Percentiles rank a stretch among this genome's conserved stretches.
These are phyloP conservation scores for Phragmatobia fuliginosa DNA, from an alignment of 2,888 invertebrate genomes.

Conservation along the genomic window DNA sequence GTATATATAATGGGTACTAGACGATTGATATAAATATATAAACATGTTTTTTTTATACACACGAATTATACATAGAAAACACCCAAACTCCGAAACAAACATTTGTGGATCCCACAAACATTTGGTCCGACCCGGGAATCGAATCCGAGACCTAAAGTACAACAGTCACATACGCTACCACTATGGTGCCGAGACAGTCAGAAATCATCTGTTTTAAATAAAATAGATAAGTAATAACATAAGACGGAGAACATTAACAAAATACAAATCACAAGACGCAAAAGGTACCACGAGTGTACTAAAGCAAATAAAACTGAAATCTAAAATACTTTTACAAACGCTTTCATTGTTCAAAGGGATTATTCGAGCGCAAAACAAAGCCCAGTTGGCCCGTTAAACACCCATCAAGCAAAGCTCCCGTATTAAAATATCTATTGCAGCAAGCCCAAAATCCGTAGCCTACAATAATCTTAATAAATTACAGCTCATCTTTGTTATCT, in stretches of 20 bases:
- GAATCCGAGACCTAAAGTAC: too few relatives aligned
- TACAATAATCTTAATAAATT: slow-evolving; percentile 49
- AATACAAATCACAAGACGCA: not conserved
- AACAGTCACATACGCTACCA: too few relatives aligned
- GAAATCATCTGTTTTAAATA: too few relatives aligned
- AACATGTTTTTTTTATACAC: too few relatives aligned
- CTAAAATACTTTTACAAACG: slow-evolving; percentile 44
- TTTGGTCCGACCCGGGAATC: too few relatives aligned
- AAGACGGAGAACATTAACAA: not conserved
- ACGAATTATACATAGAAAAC: too few relatives aligned
- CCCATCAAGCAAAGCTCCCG: slow-evolving; percentile 44
- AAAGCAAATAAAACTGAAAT: slow-evolving; percentile 18
- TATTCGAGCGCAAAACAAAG: slow-evolving; percentile 43
- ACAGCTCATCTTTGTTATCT: slow-evolving; percentile 26
- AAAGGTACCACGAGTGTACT: not conserved
- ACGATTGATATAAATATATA: too few relatives aligned
- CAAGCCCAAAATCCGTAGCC: slow-evolving; percentile 38
- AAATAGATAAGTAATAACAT: not conserved
- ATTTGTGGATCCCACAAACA: too few relatives aligned
- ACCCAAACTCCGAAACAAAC: too few relatives aligned
- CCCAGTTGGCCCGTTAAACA: slow-evolving; percentile 44
- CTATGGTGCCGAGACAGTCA: too few relatives aligned
- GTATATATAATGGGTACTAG: too few relatives aligned
- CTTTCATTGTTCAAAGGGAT: slow-evolving; percentile 44
- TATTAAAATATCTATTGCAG: slow-evolving; percentile 44